phyloP scores from a whole-genome alignment of 1,140 invertebrate species.

The Stegodyphus mimosarum region DNA sequence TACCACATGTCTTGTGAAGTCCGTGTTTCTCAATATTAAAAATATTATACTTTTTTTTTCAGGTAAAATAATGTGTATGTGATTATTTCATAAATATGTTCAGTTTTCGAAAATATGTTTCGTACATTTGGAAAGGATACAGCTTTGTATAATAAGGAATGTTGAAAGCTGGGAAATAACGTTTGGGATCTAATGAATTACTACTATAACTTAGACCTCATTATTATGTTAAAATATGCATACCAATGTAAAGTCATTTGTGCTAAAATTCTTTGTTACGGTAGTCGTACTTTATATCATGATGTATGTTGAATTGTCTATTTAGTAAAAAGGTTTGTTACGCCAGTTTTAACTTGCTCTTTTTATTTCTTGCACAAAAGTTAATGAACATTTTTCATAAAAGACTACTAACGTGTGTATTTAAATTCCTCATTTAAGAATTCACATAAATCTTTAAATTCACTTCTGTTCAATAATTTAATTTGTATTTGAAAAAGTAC shows the following conservation, averaged over 20 bases:
- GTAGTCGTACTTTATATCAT: constrained; percentile 60
- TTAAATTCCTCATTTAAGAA: too few relatives aligned
- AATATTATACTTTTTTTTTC: too few relatives aligned
- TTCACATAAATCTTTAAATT: too few relatives aligned
- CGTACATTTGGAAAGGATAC: constrained; percentile 25
- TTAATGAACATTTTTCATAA: background rate
- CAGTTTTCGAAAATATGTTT: background rate
- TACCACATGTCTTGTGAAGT: too few relatives aligned
- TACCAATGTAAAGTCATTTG: constrained; percentile 29
- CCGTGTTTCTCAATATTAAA: too few relatives aligned
- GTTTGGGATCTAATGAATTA: constrained; percentile 24
- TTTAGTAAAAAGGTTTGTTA: constrained; percentile 61
- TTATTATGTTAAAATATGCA: constrained; percentile 46
- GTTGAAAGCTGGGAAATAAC: constrained; percentile 53
- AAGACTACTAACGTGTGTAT: too few relatives aligned
- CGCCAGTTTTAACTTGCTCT: constrained; percentile 39
- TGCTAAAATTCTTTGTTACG: constrained; percentile 57
- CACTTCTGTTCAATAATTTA: too few relatives aligned
- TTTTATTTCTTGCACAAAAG: background rate
- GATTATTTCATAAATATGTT: too few relatives aligned
- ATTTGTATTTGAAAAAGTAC: too few relatives aligned
- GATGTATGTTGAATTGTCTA: constrained; percentile 60
- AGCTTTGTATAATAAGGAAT: constrained; percentile 52
- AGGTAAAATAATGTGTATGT: too few relatives aligned
- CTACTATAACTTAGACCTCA: constrained; percentile 25